Evolutionary conservation across 1,140 invertebrate genomes (phyloP).

Genomic region (Lordiphosa stackelbergi): DNA sequence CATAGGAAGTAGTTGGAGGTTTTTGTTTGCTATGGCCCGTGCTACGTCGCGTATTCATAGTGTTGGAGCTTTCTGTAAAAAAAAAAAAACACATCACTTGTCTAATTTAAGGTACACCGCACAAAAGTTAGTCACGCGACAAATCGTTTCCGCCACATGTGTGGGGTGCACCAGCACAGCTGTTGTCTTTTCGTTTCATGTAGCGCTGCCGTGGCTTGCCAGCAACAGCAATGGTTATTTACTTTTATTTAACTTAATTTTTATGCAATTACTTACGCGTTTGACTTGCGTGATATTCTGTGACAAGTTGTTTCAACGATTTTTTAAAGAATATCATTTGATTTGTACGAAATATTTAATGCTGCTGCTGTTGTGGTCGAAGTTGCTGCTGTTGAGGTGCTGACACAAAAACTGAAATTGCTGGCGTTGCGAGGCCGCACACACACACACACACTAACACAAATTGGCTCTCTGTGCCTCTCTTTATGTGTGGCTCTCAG

Average conservation of each 20-base stretch:
- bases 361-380: conserved; percentile 7
- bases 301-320: conserved; percentile 11
- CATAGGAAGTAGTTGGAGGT: background rate
- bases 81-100: conserved; percentile 6
- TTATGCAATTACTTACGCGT: conserved; percentile 9
- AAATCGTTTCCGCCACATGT: conserved; percentile 18
- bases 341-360: background rate
- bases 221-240: no score
- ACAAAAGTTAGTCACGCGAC: conserved; percentile 13
- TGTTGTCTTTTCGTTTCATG: background rate
- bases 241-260: conserved; percentile 4
- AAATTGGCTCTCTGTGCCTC: background rate
- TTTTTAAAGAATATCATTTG: conserved; percentile 12
- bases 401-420: conserved; percentile 14
- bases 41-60: conserved; percentile 44
- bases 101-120: conserved; percentile 2
- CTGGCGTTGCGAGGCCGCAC: background rate
- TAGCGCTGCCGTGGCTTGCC: conserved; percentile 1
- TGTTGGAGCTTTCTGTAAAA: conserved; percentile 6
- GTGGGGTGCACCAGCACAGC: conserved; percentile 30
- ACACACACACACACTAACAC: background rate
- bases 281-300: conserved; percentile 6
- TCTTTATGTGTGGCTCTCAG: background rate
- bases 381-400: background rate
- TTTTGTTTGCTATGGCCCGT: conserved; percentile 25